Percentiles rank a stretch among this genome's conserved stretches.
These are phyloP conservation scores for Philypnodon macrostomus DNA, from an alignment of 2,797 vertebrate species.

Conservation along the genomic window DNA sequence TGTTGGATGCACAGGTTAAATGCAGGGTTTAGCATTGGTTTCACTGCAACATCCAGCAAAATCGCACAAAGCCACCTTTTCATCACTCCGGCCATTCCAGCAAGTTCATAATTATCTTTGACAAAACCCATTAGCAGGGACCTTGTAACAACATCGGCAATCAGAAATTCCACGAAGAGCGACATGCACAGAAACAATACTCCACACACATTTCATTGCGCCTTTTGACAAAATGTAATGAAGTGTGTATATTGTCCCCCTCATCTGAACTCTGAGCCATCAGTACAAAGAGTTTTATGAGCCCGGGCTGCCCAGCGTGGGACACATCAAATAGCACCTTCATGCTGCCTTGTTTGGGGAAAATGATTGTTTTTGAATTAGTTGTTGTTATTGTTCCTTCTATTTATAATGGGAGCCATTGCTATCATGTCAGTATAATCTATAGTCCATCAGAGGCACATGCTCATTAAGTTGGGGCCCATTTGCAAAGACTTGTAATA, in stretches of 20 bases:
- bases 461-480: slow-evolving; percentile 62
- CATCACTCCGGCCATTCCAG: slow-evolving; percentile 73
- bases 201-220: slow-evolving; percentile 80
- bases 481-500: slow-evolving; percentile 44
- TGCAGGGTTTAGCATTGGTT: slow-evolving; percentile 75
- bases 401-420: slow-evolving; percentile 67
- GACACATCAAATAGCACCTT: slow-evolving; percentile 81
- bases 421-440: slow-evolving; percentile 69
- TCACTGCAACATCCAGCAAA: slow-evolving; percentile 70
- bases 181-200: slow-evolving; percentile 84
- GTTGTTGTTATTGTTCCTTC: slow-evolving; percentile 65
- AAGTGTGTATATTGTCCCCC: slow-evolving; percentile 84
- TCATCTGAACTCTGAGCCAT: slow-evolving; percentile 78
- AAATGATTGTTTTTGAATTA: slow-evolving; percentile 73
- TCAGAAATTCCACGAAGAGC: slow-evolving; percentile 80
- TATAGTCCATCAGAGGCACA: slow-evolving; percentile 46
- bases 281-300: slow-evolving; percentile 78
- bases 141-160: slow-evolving; percentile 82
- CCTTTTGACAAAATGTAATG: slow-evolving; percentile 88
- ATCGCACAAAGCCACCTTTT: slow-evolving; percentile 85
- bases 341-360: slow-evolving; percentile 69
- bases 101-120: slow-evolving; percentile 85
- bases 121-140: slow-evolving; percentile 88
- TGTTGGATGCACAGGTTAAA: slow-evolving; percentile 71
- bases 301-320: slow-evolving; percentile 78